Base-by-base conservation (phyloP, 37 sponge, comb jelly and placozoan species). In the Aphrocallistes beatrix region DNA sequence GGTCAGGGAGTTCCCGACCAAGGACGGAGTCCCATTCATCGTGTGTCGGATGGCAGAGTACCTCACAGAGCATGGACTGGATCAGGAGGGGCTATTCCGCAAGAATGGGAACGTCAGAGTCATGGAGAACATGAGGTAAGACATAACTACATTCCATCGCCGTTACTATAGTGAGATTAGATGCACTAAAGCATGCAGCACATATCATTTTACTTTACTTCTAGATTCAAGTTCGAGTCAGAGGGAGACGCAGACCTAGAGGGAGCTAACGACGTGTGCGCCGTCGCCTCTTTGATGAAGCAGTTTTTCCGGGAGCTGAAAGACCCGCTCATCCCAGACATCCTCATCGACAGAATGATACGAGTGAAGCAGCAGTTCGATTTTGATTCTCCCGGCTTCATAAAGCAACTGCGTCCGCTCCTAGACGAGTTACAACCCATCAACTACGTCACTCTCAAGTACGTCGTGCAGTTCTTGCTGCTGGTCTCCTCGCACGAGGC, bases 81-180 rank as follows among this genome's bases (percentile, higher is more conserved):
- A 85, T 23, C 60, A 88, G 45, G 91, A 91, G 69, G 94, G 94
- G 16, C 37, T 94, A 23, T 94, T 91, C 81, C 75, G 94, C 1
- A 49, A 91, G 81, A 94, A 90, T 84, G 92, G 92, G 9, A 94
- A 91, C 51, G 81, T 83, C 42, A 89, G 88, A 48, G 37, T 89
- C 40, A 89, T 94, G 36, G 92, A 94, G 0, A 83, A 49, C 21
- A 81, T 94, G 39, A 91, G 39, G 81, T 60, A 28, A 3, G n/a
- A 60, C n/a, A 60, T 13, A 3, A 28, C 3, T 60, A 60, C 25
- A 60, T 60, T 19, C 75, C n/a, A 3, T 1, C 75, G 34, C 28
- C 75, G 34, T 32, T 60, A 60, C 13, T 60, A 60, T 60, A 36
- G 34, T 32, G 1, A 38, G 49, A 84, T 37, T 45, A 84, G 82